A percentile compares a stretch with the other conserved stretches of the same genome.
These are phyloP conservation scores for Ceyx erithaca DNA, from an alignment of 2,797 vertebrate genomes.

Conservation along the genomic window DNA sequence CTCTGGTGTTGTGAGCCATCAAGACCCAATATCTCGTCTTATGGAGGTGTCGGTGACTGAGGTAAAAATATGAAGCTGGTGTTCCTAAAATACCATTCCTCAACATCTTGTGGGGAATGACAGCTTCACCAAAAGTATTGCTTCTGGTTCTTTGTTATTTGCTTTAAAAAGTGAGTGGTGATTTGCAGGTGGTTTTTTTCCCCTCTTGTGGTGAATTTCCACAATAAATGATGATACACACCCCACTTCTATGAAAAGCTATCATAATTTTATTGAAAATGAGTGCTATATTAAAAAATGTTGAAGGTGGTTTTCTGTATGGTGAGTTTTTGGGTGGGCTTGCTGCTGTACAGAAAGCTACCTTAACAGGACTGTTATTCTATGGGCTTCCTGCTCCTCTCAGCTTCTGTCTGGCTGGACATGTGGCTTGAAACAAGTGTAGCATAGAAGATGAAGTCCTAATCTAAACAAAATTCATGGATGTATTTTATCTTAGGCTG, in stretches of 20 bases:
- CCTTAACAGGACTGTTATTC: not conserved
- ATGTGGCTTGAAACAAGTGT: not conserved
- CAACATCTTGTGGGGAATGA: not conserved
- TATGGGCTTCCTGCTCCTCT: not conserved
- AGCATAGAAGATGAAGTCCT: not conserved
- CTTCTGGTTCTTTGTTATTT: not conserved
- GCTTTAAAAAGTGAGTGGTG: not conserved
- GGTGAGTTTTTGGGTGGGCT: fast-evolving
- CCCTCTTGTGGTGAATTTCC: not conserved
- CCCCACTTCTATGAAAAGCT: not conserved
- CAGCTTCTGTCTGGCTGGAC: not conserved
- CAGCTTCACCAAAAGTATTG: not conserved
- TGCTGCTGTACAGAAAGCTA: not conserved
- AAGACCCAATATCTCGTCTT: slow-evolving; percentile 92
- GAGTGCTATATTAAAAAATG: not conserved
- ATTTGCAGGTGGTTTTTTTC: not conserved
- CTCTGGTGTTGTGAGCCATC: slow-evolving; percentile 89
- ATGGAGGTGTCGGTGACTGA: slow-evolving; percentile 95
- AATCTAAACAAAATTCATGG: not conserved
- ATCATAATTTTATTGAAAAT: not conserved
- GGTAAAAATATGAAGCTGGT: slow-evolving; percentile 76
- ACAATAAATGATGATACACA: not conserved
- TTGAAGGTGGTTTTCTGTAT: not conserved
- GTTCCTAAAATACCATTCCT: not conserved
- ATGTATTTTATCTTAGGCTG: not conserved